phyloP scores from a whole-genome alignment of 2,888 invertebrate species.

The Cistogaster globosa region DNA sequence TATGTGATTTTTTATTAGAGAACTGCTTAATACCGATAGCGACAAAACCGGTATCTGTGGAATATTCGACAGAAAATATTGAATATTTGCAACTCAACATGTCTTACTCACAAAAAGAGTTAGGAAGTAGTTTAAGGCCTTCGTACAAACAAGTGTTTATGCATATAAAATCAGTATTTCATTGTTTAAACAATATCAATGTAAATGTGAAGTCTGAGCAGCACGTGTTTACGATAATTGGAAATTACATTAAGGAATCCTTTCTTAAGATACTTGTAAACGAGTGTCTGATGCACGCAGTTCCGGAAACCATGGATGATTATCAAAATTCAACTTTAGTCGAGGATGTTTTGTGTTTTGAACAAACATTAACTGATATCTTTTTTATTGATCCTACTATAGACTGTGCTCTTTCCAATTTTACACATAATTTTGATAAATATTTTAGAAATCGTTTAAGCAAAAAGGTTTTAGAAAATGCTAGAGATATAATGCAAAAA shows the following conservation, averaged over 20 bases:
- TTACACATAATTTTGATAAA: conserved; percentile 89
- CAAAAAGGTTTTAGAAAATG: conserved; percentile 87
- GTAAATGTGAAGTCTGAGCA: conserved; percentile 77
- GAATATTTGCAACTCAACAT: conserved; percentile 77
- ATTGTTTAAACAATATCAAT: conserved; percentile 79
- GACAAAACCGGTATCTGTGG: conserved; percentile 80
- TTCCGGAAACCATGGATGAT: conserved; percentile 90
- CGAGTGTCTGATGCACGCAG: conserved; percentile 89
- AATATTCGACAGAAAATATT: conserved; percentile 75
- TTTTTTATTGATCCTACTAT: conserved; percentile 84
- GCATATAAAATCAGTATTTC: conserved; percentile 77
- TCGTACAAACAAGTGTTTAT: conserved; percentile 80
- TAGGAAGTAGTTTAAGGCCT: conserved; percentile 77
- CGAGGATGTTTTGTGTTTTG: conserved; percentile 87
- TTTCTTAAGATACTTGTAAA: conserved; percentile 88
- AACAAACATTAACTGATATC: conserved; percentile 85
- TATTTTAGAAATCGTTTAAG: conserved; percentile 91
- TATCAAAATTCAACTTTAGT: conserved; percentile 87
- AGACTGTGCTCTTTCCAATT: conserved; percentile 86
- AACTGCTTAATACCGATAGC: conserved; percentile 82
- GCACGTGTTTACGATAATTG: conserved; percentile 83
- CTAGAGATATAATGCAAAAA: conserved; percentile 89
- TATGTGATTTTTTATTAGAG: conserved; percentile 80
- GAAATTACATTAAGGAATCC: conserved; percentile 84
- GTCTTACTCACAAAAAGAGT: conserved; percentile 78